Percentiles rank a stretch among this genome's conserved stretches.
phyloP scores from a whole-genome alignment of 2,797 vertebrate species.

The Tokudaia muenninki region DNA sequence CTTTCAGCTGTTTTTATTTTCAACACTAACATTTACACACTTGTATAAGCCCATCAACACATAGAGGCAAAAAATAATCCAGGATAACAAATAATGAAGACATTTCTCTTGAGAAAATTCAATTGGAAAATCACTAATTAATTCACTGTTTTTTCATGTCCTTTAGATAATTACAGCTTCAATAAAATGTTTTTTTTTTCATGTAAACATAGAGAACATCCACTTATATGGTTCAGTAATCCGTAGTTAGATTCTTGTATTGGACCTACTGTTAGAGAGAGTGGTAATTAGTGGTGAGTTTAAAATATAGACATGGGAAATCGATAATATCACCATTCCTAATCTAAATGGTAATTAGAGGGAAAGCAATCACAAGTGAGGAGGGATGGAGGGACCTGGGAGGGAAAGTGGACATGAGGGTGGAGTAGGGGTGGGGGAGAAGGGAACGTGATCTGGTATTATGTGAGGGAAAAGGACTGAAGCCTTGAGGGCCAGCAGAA shows the following conservation, averaged over 20 bases:
- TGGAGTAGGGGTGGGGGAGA: too few relatives aligned
- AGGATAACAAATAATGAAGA: slow-evolving; percentile 58
- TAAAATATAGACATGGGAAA: background rate
- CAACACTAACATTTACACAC: background rate
- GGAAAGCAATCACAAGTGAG: background rate
- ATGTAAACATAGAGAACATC: background rate
- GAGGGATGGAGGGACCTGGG: too few relatives aligned
- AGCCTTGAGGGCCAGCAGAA: too few relatives aligned
- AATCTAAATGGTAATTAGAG: slow-evolving; percentile 5
- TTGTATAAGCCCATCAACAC: background rate
- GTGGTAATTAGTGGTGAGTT: background rate
- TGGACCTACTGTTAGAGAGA: background rate
- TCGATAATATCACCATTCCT: background rate
- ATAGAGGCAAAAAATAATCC: background rate
- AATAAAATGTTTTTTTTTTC: background rate
- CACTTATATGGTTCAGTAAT: background rate
- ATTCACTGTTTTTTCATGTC: slow-evolving; percentile 46
- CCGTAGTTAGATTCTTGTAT: background rate
- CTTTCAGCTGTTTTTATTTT: background rate
- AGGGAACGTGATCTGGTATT: too few relatives aligned
- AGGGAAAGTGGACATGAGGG: too few relatives aligned
- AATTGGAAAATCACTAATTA: slow-evolving; percentile 66
- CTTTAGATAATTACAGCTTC: slow-evolving; percentile 62
- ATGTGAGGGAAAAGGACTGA: too few relatives aligned
- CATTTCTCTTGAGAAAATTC: slow-evolving; percentile 49